Conservation (phyloP, 2,113 vertebrate species). For the Hassar affinis region DNA sequence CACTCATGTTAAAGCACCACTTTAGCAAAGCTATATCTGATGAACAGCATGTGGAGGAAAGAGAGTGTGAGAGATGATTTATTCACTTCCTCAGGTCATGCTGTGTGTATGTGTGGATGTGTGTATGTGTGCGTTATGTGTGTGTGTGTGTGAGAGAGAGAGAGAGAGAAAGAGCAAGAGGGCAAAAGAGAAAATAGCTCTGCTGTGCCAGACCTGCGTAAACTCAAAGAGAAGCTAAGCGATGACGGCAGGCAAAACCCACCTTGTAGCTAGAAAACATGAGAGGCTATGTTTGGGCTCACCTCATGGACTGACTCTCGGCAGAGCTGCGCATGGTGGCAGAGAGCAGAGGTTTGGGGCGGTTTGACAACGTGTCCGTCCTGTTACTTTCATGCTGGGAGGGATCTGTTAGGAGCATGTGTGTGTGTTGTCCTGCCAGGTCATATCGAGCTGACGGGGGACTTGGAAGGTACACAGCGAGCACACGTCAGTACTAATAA, state of each 20-base stretch:
- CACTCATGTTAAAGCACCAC: slow-evolving; percentile 62
- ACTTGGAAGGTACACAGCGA: slow-evolving; percentile 79
- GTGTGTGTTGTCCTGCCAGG: slow-evolving; percentile 74
- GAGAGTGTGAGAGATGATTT: slow-evolving; percentile 54
- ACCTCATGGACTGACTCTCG: slow-evolving; percentile 47
- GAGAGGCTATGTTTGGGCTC: slow-evolving; percentile 14
- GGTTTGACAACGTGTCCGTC: slow-evolving; percentile 42
- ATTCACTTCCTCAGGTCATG: slow-evolving; percentile 43
- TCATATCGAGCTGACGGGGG: slow-evolving; percentile 73
- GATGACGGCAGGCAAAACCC: slow-evolving; percentile 57
- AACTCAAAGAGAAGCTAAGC: slow-evolving; percentile 59
- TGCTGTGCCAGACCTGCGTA: slow-evolving; percentile 64
- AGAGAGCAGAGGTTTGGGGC: slow-evolving; percentile 48
- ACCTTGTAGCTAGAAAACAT: slow-evolving; percentile 61
- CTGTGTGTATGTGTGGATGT: slow-evolving; percentile 28
- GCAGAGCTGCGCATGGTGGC: not conserved
- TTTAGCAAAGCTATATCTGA: slow-evolving; percentile 54
- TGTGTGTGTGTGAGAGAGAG: not conserved
- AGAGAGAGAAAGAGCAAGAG: not conserved
- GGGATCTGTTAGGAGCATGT: slow-evolving; percentile 68
- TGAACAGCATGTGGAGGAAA: slow-evolving; percentile 58
- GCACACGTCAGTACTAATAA: slow-evolving; percentile 77
- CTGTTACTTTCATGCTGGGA: slow-evolving; percentile 62
- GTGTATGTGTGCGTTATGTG: slow-evolving; percentile 12
- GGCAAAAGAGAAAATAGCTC: slow-evolving; percentile 38